These are phyloP conservation scores for Pseudomyrmex cubaensis DNA, from an alignment of 1,140 invertebrate species.

Conservation along the genomic window DNA sequence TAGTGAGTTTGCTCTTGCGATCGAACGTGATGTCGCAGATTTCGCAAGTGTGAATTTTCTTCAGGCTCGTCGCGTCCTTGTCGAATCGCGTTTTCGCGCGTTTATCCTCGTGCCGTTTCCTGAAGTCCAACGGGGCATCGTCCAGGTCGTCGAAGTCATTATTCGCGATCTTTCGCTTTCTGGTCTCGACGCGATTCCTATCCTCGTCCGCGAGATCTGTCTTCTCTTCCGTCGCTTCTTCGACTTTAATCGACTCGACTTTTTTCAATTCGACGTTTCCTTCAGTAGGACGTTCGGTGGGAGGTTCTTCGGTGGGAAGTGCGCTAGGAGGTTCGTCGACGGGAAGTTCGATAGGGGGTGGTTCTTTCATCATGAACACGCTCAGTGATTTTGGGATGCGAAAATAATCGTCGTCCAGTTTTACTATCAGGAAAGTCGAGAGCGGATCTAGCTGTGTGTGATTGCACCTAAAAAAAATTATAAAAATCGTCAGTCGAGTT, in stretches of 20 bases:
- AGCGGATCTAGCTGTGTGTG: constrained; percentile 70
- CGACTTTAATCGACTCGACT: not conserved
- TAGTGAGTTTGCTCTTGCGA: constrained; percentile 77
- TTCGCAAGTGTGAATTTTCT: constrained; percentile 77
- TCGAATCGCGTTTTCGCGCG: not conserved
- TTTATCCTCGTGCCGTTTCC: constrained; percentile 56
- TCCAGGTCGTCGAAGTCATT: constrained; percentile 68
- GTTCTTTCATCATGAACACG: constrained; percentile 78
- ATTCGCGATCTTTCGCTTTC: constrained; percentile 3
- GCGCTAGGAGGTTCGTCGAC: too few species aligned
- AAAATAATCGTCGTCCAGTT: constrained; percentile 79
- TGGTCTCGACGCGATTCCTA: constrained; percentile 16
- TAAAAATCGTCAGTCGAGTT: constrained; percentile 66
- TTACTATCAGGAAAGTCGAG: constrained; percentile 77
- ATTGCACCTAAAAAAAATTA: constrained; percentile 80
- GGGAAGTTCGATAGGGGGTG: constrained; percentile 11
- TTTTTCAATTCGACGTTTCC: not conserved
- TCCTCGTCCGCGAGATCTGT: not conserved
- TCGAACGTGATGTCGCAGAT: constrained; percentile 79
- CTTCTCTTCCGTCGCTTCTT: not conserved
- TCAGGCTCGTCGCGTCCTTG: constrained; percentile 15
- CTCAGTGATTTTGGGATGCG: constrained; percentile 79
- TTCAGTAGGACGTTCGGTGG: too few species aligned
- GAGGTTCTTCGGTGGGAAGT: too few species aligned
- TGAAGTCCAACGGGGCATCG: constrained; percentile 66